A percentile compares a stretch with the other conserved stretches of the same genome.
These are phyloP conservation scores for Typhlichthys subterraneus DNA, from an alignment of 2,797 vertebrate species.

Conservation along the genomic window DNA sequence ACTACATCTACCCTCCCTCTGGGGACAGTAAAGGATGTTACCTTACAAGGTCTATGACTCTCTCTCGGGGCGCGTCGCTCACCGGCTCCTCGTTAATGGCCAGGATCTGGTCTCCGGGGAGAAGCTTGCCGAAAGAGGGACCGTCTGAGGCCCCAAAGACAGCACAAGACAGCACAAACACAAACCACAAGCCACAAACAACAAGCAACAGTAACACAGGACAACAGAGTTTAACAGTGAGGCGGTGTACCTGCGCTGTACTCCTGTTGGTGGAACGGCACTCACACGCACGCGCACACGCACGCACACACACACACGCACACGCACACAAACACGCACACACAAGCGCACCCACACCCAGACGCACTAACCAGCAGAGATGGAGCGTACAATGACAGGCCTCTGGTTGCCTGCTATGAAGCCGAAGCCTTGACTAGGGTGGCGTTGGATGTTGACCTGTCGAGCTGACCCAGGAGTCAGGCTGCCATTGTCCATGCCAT, in stretches of 20 bases:
- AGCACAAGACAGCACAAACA: slow-evolving; percentile 4
- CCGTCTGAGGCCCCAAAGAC: slow-evolving; percentile 79
- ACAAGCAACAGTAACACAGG: not conserved
- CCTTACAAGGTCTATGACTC: slow-evolving; percentile 98
- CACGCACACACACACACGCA: slow-evolving; percentile 8
- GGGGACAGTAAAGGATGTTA: slow-evolving; percentile 89
- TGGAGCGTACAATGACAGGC: slow-evolving; percentile 94
- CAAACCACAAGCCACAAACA: not conserved
- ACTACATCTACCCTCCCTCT: slow-evolving; percentile 60
- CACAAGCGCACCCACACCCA: slow-evolving; percentile 3
- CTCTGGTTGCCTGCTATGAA: slow-evolving; percentile 94
- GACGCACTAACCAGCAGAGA: slow-evolving; percentile 86
- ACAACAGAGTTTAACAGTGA: slow-evolving; percentile 18
- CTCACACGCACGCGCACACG: not conserved
- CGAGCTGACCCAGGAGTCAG: slow-evolving; percentile 89
- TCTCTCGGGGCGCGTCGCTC: slow-evolving; percentile 93
- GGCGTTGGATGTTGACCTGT: slow-evolving; percentile 91
- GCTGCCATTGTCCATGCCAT: slow-evolving; percentile 97
- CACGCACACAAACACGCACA: slow-evolving; percentile 4
- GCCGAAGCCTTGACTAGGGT: slow-evolving; percentile 91
- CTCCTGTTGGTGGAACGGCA: not conserved
- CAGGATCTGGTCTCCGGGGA: slow-evolving; percentile 96
- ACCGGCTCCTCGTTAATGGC: slow-evolving; percentile 94
- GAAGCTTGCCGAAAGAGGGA: slow-evolving; percentile 94
- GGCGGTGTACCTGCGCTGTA: not conserved